Base-by-base conservation (phyloP, 2,888 invertebrate species). In the Yponomeuta cagnagella region DNA sequence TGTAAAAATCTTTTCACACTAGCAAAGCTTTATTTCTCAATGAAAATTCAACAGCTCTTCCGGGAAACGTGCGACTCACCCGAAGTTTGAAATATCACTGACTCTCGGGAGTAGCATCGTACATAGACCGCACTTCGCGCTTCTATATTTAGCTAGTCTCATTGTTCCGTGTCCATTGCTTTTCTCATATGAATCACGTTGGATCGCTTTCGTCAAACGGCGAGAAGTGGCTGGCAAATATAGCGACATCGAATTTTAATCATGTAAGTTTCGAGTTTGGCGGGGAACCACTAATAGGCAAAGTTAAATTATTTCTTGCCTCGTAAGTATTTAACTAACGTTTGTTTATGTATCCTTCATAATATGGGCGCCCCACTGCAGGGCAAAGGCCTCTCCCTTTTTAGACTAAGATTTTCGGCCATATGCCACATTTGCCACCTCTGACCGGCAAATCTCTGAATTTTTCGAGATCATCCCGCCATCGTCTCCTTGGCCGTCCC, bases 11-110 rank as follows among this genome's bases (percentile, higher is more conserved):
- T 43, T 43, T 43, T 43, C 43, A 43, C 43, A 8, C 43, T 43
- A 5, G 9, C 43, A 43, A 43, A 43, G 43, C 43, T 43, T 6
- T 8, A 8, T 43, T 43, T 43, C 43, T 43, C 9, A 6, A 43
- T 4, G 15, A 58, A 58, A 15, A 58, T 58, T 15, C 3, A 12
- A 58, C 15, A 10, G 65, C 8, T 31, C 9, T 65, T 31, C 31
- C 31, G 65, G 33, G 30, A 65, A 65, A 65, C 65, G 65, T 65
- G 65, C 30, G 30, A 30, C 31, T 9, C 31, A 30, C 65, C 31
- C 65, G 31, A 65, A 30, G 65, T 30, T 30, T 31, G 65, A 65
- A 65, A 65, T 30, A 65, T 65, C 33, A 65, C 65, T 65, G 65
- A 65, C 8, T 65, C 65, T 30, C 30, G 52, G 15, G 52, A 15